Base-by-base conservation (phyloP, 2,113 vertebrate species). In the Malaclemys terrapin region DNA sequence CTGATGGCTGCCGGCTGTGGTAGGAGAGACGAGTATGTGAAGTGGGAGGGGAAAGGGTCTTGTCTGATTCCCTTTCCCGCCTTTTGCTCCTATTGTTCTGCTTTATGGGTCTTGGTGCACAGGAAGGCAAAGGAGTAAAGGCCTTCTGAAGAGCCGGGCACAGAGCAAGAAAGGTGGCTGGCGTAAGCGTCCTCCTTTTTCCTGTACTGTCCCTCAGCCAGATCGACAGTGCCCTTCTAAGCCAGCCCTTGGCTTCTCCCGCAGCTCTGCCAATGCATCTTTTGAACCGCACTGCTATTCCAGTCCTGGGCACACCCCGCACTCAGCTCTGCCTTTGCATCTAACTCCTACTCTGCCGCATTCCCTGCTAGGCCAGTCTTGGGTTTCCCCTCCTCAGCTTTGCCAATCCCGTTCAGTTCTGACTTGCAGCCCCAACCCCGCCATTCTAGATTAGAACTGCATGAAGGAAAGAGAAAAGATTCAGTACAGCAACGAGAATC, bases 51-150 rank as follows among this genome's bases (percentile, higher is more conserved):
- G 53, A 42, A 3, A 13, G 0, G 49, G 52, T 19, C 38, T 17
- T 5, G 8, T 75, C 27, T 0, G 59, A 14, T 13, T 75, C 35
- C 45, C 53, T 54, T 54, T 4, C 7, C 1, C 0, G 4, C 1
- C 1, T 4, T 76, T 6, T 12, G 5, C 87, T 1, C 10, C 8
- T 19, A 45, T 75, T 3, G 89, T 0, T 14, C n/a, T 25, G 14
- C 20, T 20, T 10, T 2, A 0, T 5, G 29, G 57, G n/a, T 50
- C 52, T 5, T 0, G 4, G 8, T 69, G 13, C 79, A 5, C 7
- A 57, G 57, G 24, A 62, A 62, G 9, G 80, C 85, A 0, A 89
- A 5, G 22, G n/a, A n/a, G 10, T 6, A 2, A 11, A 9, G 17
- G 4, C 49, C 1, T 12, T 3, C 8, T 2, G 1, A 3, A 5